A percentile compares a stretch with the other conserved stretches of the same genome.
phyloP scores from a whole-genome alignment of 1,140 invertebrate species.

The Schlechtendalia chinensis region DNA sequence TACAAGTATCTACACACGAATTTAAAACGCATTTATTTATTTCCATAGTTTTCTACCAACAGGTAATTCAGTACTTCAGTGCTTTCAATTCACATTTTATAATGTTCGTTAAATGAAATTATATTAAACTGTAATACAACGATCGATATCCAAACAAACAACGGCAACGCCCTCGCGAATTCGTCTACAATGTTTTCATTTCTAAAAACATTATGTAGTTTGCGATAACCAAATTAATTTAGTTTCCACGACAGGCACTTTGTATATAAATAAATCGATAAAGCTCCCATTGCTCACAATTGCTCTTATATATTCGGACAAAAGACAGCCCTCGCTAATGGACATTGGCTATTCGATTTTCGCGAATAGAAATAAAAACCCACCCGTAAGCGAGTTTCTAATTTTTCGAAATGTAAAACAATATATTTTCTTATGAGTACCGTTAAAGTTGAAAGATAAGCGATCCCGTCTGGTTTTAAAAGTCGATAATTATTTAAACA shows the following conservation, averaged over 20 bases:
- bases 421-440: not conserved
- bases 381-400: not conserved
- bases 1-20: too few species aligned
- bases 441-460: too few species aligned
- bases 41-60: too few species aligned
- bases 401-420: constrained; percentile 18
- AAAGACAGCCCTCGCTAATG: constrained; percentile 25
- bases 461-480: too few species aligned
- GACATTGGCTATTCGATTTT: constrained; percentile 43
- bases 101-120: not conserved
- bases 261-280: constrained; percentile 41
- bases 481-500: too few species aligned
- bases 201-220: constrained; percentile 26
- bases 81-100: too few species aligned
- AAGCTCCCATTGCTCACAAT: constrained; percentile 10
- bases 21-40: too few species aligned
- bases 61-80: too few species aligned
- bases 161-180: constrained; percentile 5
- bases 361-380: constrained; percentile 1
- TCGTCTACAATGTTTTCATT: not conserved
- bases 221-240: constrained; percentile 40
- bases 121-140: not conserved
- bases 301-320: constrained; percentile 38
- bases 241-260: constrained; percentile 26
- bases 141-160: not conserved